Base-by-base conservation (phyloP, 2,113 vertebrate genomes). In the Platanista minor region DNA sequence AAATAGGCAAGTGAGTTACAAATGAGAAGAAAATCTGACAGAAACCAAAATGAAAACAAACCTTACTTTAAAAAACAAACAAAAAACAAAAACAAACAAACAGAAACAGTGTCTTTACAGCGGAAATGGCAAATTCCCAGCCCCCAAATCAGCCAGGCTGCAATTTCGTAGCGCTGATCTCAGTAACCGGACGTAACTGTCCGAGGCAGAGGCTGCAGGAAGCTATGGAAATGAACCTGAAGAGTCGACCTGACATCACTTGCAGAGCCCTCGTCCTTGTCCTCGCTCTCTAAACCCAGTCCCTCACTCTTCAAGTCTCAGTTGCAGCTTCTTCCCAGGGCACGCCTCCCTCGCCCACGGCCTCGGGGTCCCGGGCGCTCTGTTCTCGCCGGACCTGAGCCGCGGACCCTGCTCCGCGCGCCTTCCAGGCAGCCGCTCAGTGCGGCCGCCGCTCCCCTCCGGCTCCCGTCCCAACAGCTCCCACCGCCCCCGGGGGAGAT, bases 21-120 rank as follows among this genome's bases (percentile, higher is more conserved):
- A 49, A 94, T 17, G 62, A 93, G 39, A 36, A 62, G 90, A 91
- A 78, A 46, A 95, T 36, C 43, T 29, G 25, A 90, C 46, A 90
- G 90, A 95, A 95, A 87, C 25, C 90, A 84, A 95, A 95, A 93
- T 87, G 74, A 95, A 97, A 97, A 98, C 95, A 97, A 98, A 91
- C 97, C 97, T 97, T 54, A 90, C 86, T 94, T 77, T 93, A 14
- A 49, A 36, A 52, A 17, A 17, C 52, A 52, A 52, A 52, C 52
- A 52, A 52, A 59, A 67, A 85, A 59, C 57, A 81, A 90, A 57
- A 81, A 83, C 87, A 82, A 1, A 49, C 49, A 49, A 52, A 52
- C 46, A 46, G 49, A 52, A 52, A 52, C 94, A 57, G 74, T n/a
- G 95, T 90, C 94, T 90, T 69, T 75, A 59, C 81, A 62, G 93